Percentiles rank a stretch among this genome's conserved stretches.
phyloP scores from a whole-genome alignment of 2,113 vertebrate species.

The Arenaria interpres region DNA sequence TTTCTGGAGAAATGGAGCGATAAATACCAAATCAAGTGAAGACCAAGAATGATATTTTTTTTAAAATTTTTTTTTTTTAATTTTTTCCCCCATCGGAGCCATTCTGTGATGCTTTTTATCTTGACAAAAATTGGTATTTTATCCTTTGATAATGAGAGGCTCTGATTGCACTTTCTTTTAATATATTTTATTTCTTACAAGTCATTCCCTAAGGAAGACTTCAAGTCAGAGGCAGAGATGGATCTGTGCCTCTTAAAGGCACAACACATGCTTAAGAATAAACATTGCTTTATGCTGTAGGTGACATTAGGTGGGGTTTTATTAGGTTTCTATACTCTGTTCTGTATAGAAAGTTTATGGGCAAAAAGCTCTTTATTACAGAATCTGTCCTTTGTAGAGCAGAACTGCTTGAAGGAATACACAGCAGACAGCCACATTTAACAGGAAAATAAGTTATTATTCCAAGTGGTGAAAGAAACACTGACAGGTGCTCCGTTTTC shows the following conservation, averaged over 20 bases:
- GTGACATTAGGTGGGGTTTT: not conserved
- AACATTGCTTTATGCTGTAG: conserved; percentile 4
- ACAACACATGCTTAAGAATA: not conserved
- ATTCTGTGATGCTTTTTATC: conserved; percentile 69
- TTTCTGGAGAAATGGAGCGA: conserved; percentile 63
- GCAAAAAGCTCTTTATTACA: not conserved
- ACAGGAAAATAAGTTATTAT: not conserved
- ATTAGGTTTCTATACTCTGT: no score
- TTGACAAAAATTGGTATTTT: conserved; percentile 74
- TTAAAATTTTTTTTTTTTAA: no score
- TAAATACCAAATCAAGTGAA: conserved; percentile 74
- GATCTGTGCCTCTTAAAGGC: conserved; percentile 25
- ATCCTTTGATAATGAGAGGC: conserved; percentile 68
- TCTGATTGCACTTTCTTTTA: conserved; percentile 67
- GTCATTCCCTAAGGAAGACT: conserved; percentile 40
- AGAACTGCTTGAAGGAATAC: not conserved
- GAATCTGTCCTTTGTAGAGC: not conserved
- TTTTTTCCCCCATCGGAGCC: conserved; percentile 69
- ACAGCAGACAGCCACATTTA: not conserved
- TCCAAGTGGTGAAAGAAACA: not conserved
- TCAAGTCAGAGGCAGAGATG: conserved; percentile 43
- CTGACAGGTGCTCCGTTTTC: not conserved
- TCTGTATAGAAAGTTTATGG: not conserved
- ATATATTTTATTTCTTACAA: conserved; percentile 48
- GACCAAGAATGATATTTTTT: conserved; percentile 73